Evolutionary conservation across 2,797 vertebrate species (phyloP).

Genomic region (Thripadectes ignobilis): DNA sequence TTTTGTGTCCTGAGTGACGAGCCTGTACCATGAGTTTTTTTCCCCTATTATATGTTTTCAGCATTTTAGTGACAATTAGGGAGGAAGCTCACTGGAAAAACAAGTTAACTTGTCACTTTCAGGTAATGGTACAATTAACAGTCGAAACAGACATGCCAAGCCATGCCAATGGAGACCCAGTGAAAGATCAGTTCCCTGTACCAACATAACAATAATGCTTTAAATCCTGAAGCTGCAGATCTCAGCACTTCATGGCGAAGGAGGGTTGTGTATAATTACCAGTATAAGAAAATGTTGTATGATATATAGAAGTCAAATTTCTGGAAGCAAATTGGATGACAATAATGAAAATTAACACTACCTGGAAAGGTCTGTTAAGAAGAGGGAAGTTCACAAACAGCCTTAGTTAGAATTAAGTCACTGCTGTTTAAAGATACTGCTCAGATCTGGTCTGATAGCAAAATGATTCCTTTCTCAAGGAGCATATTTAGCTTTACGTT

Average conservation of each 20-base stretch:
- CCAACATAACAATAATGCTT: not conserved
- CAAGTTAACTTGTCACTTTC: not conserved
- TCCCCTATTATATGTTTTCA: not conserved
- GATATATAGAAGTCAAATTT: not conserved
- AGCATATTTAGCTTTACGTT: not conserved
- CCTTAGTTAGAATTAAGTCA: not conserved
- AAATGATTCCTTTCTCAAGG: not conserved
- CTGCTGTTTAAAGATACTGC: not conserved
- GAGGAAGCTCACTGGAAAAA: not conserved
- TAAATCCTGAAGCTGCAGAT: not conserved
- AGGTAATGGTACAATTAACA: not conserved
- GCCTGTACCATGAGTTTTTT: fast-evolving
- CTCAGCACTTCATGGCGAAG: not conserved
- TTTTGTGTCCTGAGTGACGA: not conserved
- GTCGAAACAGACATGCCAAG: not conserved
- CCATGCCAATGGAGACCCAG: not conserved
- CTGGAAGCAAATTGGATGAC: not conserved
- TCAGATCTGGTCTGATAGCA: not conserved
- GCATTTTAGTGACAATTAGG: not conserved
- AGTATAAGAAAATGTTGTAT: not conserved
- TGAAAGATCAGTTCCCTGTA: not conserved
- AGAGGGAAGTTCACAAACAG: not conserved
- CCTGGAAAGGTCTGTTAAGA: not conserved
- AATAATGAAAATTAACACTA: not conserved
- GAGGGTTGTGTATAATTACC: not conserved